Base-by-base conservation (phyloP, 2,797 vertebrate genomes). In the Pseudocheirus occidentalis region DNA sequence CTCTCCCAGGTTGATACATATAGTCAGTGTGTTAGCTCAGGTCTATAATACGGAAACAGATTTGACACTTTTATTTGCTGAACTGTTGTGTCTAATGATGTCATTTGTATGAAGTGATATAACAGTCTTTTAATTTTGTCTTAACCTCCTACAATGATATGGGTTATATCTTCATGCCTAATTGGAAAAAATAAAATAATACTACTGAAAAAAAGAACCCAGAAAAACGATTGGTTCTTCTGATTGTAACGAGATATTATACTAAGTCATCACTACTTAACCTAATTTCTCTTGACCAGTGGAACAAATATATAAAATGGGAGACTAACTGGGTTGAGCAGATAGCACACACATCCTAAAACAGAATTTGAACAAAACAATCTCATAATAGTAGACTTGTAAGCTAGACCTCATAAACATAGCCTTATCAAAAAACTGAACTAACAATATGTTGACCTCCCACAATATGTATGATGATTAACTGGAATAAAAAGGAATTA, bases 251-350 rank as follows among this genome's bases (percentile, higher is more conserved):
- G 4, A n/a, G 50, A n/a, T 29, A 4, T 56, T 53, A 50, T 28
- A 11, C 34, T 94, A 90, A 92, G 10, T 5, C 5, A 50, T 13
- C 40, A 55, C 92, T 24, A 28, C 4, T 40, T 81, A 54, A 21
- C n/a, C 29, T 29, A 34, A 40, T 87, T 95, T 89, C 62, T 95
- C 96, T 66, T 73, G 66, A 62, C 57, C 81, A 55, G 59, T 89
- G 58, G 87, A 62, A 13, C 92, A 92, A 92, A 94, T 90, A 14
- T 90, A 12, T 55, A 92, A 92, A 10, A 81, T 81, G 9, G 40
- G 7, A 46, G 3, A 46, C 40, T 57, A 21, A 52, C 7, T 4
- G 4, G 13, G 66, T 92, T n/a, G 57, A 55, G 34, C n/a, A 81
- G 3, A 10, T 16, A 73, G 28, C 21, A 27, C 0, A 1, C 24